Evolutionary conservation across 1,140 invertebrate genomes (phyloP).

Genomic region (Cotesia glomerata): DNA sequence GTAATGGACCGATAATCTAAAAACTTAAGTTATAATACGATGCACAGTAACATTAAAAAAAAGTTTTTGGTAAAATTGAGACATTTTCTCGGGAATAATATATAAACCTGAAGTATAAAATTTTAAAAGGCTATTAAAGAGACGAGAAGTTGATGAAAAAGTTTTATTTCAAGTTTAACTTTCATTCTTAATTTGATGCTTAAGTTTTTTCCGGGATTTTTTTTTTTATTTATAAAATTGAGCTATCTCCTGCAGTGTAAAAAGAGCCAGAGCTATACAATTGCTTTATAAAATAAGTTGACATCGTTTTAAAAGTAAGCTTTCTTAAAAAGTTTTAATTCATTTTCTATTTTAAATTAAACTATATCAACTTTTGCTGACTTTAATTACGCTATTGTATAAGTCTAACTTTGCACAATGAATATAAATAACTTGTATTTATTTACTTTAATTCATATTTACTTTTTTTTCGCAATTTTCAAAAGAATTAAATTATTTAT

Average conservation of each 20-base stretch:
- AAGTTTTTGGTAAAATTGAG: too few species aligned
- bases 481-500: background rate
- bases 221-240: too few species aligned
- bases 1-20: too few species aligned
- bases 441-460: background rate
- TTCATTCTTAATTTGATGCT: conserved; percentile 5
- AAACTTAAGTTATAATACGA: too few species aligned
- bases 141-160: conserved; percentile 4
- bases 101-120: background rate
- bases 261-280: background rate
- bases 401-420: background rate
- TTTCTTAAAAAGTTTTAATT: conserved; percentile 22
- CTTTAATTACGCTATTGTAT: background rate
- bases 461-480: background rate
- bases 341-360: conserved; percentile 3
- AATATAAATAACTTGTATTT: background rate
- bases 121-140: background rate
- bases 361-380: background rate
- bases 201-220: background rate
- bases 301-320: background rate
- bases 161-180: conserved; percentile 17
- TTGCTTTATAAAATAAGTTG: background rate
- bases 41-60: too few species aligned
- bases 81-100: too few species aligned
- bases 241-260: background rate